phyloP scores from a whole-genome alignment of 2,797 vertebrate genomes.

The Podargus strigoides region DNA sequence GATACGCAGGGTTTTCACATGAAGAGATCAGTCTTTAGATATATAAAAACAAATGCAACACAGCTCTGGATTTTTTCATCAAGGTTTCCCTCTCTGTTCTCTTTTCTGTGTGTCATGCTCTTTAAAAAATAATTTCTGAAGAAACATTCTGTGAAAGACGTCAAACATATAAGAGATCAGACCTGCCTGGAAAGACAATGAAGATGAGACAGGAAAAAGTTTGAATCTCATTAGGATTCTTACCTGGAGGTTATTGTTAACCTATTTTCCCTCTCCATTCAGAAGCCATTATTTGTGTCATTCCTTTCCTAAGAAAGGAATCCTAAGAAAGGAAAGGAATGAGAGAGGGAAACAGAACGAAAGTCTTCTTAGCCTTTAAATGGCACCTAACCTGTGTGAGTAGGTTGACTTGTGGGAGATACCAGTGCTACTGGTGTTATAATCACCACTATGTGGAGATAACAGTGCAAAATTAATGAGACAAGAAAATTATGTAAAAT shows the following conservation, averaged over 20 bases:
- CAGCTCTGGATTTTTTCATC: background rate
- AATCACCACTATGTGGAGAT: background rate
- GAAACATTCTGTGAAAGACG: conserved; percentile 9
- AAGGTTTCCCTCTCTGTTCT: background rate
- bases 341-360: background rate
- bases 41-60: background rate
- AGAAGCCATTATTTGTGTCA: conserved; percentile 35
- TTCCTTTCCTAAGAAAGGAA: background rate
- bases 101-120: background rate
- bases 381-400: background rate
- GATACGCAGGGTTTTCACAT: background rate
- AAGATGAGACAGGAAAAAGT: conserved; percentile 4
- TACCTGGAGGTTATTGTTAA: conserved; percentile 48
- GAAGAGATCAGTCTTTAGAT: background rate
- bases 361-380: conserved; percentile 19
- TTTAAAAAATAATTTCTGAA: conserved; percentile 30
- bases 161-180: conserved; percentile 34
- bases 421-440: background rate
- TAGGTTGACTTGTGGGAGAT: background rate
- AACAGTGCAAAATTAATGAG: background rate
- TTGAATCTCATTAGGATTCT: conserved; percentile 44
- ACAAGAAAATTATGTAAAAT: background rate
- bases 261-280: conserved; percentile 37
- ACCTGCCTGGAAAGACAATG: conserved; percentile 36
- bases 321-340: background rate